Evolutionary conservation across 2,888 invertebrate species (phyloP).

Genomic region (Hirtodrosophila alboralis): DNA sequence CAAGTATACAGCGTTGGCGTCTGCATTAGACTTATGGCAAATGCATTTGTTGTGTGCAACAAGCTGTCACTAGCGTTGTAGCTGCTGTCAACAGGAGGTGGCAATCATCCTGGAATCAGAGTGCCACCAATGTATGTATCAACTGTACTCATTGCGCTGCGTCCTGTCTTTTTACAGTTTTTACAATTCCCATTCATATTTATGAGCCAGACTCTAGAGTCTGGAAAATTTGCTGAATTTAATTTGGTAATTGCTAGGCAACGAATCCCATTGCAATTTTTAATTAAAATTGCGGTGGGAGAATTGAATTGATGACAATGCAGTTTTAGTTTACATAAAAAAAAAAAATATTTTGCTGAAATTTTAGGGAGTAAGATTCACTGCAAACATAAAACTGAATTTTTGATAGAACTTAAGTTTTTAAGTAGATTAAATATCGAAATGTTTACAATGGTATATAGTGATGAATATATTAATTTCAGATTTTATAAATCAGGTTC

Average conservation of each 20-base stretch:
- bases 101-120: too few species aligned
- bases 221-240: conserved; percentile 31
- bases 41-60: conserved; percentile 61
- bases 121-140: not conserved
- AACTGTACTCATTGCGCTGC: not conserved
- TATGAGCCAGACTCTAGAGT: not conserved
- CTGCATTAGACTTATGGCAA: conserved; percentile 43
- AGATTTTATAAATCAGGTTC: too few species aligned
- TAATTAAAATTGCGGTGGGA: conserved; percentile 34
- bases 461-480: too few species aligned
- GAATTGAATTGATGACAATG: conserved; percentile 14
- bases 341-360: too few species aligned
- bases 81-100: not conserved
- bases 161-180: not conserved
- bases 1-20: conserved; percentile 30
- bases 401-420: too few species aligned
- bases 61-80: conserved; percentile 41
- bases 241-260: conserved; percentile 22
- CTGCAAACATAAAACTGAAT: too few species aligned
- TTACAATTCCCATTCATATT: conserved; percentile 15
- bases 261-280: conserved; percentile 21
- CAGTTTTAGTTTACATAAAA: too few species aligned
- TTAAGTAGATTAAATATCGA: too few species aligned
- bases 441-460: too few species aligned
- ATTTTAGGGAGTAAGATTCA: too few species aligned